These are phyloP conservation scores for Coreoperca whiteheadi DNA, from an alignment of 2,113 vertebrate species.

Conservation along the genomic window DNA sequence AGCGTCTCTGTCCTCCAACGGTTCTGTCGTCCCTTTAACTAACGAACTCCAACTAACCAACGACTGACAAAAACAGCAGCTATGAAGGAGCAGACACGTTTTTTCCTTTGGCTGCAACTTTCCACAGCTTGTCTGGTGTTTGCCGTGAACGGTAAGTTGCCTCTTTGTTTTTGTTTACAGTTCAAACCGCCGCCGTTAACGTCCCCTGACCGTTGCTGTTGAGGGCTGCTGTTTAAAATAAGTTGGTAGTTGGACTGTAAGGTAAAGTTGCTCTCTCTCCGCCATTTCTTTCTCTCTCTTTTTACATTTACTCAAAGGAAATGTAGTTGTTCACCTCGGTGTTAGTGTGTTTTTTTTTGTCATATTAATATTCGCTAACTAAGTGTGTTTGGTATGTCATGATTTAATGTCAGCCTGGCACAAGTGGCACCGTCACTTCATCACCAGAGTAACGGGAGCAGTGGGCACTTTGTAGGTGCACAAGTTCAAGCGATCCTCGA, in stretches of 20 bases:
- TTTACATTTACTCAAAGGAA: neutral
- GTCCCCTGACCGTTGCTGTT: neutral
- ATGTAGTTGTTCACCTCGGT: neutral
- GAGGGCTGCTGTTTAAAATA: neutral
- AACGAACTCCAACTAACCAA: neutral
- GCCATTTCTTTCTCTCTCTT: too few relatives aligned
- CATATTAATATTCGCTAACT: too few relatives aligned
- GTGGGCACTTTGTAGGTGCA: slow-evolving; percentile 14
- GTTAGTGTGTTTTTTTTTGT: too few relatives aligned
- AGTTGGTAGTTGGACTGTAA: neutral
- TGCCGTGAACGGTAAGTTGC: slow-evolving; percentile 76
- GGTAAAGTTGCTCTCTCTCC: neutral
- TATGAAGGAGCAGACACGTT: slow-evolving; percentile 70
- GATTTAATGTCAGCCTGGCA: slow-evolving; percentile 6
- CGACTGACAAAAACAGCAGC: neutral
- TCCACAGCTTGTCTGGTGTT: slow-evolving; percentile 66
- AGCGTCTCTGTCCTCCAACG: neutral
- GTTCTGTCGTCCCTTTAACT: neutral
- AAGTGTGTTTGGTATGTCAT: neutral
- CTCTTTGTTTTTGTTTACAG: slow-evolving; percentile 49
- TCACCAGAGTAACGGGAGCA: slow-evolving; percentile 19
- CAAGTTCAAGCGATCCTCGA: slow-evolving; percentile 40
- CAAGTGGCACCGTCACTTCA: slow-evolving; percentile 26
- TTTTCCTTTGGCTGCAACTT: slow-evolving; percentile 64
- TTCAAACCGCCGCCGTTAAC: slow-evolving; percentile 20